Base-by-base conservation (phyloP, 1,140 invertebrate species). In the Pseudomyrmex dendroicus region DNA sequence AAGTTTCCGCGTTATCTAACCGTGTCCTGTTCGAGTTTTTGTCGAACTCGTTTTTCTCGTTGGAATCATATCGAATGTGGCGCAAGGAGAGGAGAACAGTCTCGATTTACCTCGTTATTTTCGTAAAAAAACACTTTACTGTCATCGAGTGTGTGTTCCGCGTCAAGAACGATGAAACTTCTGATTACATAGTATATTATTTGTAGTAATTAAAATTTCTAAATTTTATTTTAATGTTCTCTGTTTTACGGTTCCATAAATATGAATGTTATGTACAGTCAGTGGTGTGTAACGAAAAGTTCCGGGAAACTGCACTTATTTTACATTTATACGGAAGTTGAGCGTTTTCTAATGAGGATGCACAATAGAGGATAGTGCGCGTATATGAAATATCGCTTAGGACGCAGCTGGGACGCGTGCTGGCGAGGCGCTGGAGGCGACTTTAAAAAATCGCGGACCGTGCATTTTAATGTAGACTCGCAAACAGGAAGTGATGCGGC, bases 391-490 rank as follows among this genome's bases (percentile, higher is more conserved):
- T 80, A 80, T 80, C 76, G 76, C 56, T 72, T 80, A 80, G 76
- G 76, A 72, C 64, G 66, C 76, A 80, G 76, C 66, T 80, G 76
- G 54, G 59, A 61, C 20, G 44, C 76, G 35, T 5, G 35, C 35
- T 35, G 44, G 74, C 67, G 64, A 68, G 17, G 52, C 74, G 64
- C 63, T 52, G 7, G 56, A 54, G 64, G 20, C 64, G 64, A 78
- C 66, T 78, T 78, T 61, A 80, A 80, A 80, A 80, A 80, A 80
- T 80, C 76, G 54, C 54, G 66, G 66, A 80, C 76, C 76, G 54
- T 80, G 76, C 54, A 80, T 80, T 80, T 80, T 80, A 80, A 80
- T 80, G 76, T 72, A 72, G 76, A 80, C 76, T 80, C 66, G 76
- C 76, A 80, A 80, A 80, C 76, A 80, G 76, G 66, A 80, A 80